Conservation (phyloP, 2,888 invertebrate genomes). For the Acleris literana region DNA sequence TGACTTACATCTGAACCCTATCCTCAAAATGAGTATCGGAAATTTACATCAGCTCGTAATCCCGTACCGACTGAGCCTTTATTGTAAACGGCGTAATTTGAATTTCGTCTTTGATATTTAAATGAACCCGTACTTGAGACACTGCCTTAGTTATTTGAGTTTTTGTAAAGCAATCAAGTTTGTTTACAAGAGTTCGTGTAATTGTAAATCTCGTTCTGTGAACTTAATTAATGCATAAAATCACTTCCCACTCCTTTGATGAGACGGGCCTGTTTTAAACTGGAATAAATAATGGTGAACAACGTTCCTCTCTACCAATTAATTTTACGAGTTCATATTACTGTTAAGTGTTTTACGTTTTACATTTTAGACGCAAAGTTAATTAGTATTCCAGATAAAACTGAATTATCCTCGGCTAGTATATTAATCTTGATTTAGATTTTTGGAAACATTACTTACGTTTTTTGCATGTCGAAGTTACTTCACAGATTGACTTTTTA, state of each 20-base stretch:
- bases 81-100: slow-evolving; percentile 83
- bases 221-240: slow-evolving; percentile 79
- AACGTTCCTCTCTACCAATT: slow-evolving; percentile 47
- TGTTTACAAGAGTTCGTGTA: slow-evolving; percentile 80
- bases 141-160: slow-evolving; percentile 83
- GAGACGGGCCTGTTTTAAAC: slow-evolving; percentile 57
- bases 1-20: slow-evolving; percentile 74
- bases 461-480: background rate
- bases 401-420: background rate
- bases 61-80: slow-evolving; percentile 79
- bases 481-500: slow-evolving; percentile 5
- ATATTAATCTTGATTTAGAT: background rate
- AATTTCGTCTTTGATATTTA: slow-evolving; percentile 84
- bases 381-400: slow-evolving; percentile 11
- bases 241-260: slow-evolving; percentile 69
- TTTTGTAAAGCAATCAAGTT: slow-evolving; percentile 84
- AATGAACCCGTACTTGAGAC: slow-evolving; percentile 83
- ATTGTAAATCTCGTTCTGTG: slow-evolving; percentile 81
- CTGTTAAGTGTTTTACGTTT: slow-evolving; percentile 36
- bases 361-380: slow-evolving; percentile 1
- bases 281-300: slow-evolving; percentile 58
- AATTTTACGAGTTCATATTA: slow-evolving; percentile 45
- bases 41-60: slow-evolving; percentile 83
- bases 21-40: slow-evolving; percentile 82
- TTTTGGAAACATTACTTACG: background rate